Evolutionary conservation across 35 echinoderm and acorn worm species (phyloP).

Genomic region (Amphiura filiformis): DNA sequence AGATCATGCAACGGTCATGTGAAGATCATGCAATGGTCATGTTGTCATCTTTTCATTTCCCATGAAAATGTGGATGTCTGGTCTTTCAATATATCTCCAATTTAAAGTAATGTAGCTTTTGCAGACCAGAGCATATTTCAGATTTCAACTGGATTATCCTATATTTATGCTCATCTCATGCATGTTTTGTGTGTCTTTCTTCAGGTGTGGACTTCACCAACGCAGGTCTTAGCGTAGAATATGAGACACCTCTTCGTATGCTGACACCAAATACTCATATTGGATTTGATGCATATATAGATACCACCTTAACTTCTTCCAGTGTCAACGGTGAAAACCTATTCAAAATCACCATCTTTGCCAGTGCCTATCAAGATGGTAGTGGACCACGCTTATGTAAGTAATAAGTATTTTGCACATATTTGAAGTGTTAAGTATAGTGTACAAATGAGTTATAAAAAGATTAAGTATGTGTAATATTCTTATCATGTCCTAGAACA

Average conservation of each 20-base stretch:
- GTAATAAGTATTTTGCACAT: background rate
- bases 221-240: background rate
- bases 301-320: constrained; percentile 5
- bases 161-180: no score
- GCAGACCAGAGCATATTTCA: no score
- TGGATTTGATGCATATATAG: constrained; percentile 32
- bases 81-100: no score
- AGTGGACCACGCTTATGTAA: constrained; percentile 34
- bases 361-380: constrained; percentile 43
- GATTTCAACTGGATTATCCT: no score
- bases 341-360: constrained; percentile 59
- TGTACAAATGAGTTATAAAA: background rate
- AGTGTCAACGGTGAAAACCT: constrained; percentile 54
- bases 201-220: constrained; percentile 26
- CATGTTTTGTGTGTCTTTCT: no score
- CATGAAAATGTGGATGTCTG: no score
- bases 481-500: background rate
- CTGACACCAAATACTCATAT: constrained; percentile 27
- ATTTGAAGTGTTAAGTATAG: no score
- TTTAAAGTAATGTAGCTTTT: no score
- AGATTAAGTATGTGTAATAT: background rate
- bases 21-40: no score
- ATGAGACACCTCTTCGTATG: constrained; percentile 11
- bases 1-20: no score
- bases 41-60: no score